Percentiles rank a stretch among this genome's conserved stretches.
Evolutionary conservation across 2,888 invertebrate genomes (phyloP).

Genomic region (Lochmaea capreae): DNA sequence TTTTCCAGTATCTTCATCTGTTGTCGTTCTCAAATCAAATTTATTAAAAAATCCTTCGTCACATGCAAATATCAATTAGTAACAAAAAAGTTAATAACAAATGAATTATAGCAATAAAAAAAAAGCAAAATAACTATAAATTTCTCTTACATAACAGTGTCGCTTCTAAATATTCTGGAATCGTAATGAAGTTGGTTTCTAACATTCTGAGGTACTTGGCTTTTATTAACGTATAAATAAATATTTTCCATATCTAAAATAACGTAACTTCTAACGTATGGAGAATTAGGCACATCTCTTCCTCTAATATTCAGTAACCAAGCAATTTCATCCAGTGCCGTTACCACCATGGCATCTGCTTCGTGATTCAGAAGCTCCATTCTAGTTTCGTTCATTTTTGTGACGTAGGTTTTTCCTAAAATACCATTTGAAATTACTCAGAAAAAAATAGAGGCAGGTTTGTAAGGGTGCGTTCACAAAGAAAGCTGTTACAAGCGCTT

Average conservation of each 20-base stretch:
- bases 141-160: constrained; percentile 73
- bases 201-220: constrained; percentile 69
- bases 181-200: constrained; percentile 68
- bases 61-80: too few relatives aligned
- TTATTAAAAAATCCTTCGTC: too few relatives aligned
- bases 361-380: constrained; percentile 71
- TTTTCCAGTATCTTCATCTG: too few relatives aligned
- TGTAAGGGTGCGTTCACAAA: too few relatives aligned
- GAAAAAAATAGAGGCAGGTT: too few relatives aligned
- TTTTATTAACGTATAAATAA: constrained; percentile 77
- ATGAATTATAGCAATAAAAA: not conserved
- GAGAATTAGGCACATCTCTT: constrained; percentile 83
- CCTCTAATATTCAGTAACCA: constrained; percentile 93
- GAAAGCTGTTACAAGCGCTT: too few relatives aligned
- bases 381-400: constrained; percentile 78
- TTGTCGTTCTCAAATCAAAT: too few relatives aligned
- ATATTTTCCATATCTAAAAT: constrained; percentile 75
- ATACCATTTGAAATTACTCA: constrained; percentile 35
- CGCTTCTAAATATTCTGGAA: constrained; percentile 69
- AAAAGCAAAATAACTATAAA: constrained; percentile 16
- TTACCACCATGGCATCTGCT: constrained; percentile 84
- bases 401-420: constrained; percentile 77
- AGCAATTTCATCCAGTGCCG: constrained; percentile 88
- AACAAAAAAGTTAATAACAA: not conserved
- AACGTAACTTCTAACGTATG: constrained; percentile 82